Percentiles rank a stretch among this genome's conserved stretches.
phyloP scores from a whole-genome alignment of 1,140 invertebrate species.

The Drosophila lowei region DNA sequence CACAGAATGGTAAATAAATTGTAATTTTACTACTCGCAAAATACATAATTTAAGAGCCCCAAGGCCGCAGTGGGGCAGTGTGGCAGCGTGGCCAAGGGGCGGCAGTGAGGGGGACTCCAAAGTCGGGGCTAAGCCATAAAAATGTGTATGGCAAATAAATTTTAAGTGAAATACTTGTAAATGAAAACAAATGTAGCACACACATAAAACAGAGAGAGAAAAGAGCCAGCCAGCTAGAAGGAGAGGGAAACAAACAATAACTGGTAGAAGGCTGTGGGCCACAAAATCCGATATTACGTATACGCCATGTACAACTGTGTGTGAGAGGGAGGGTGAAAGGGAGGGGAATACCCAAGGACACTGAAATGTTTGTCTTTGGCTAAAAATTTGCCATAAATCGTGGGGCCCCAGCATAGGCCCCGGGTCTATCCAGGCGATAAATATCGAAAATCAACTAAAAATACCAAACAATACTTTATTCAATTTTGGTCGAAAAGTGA shows the following conservation, averaged over 20 bases:
- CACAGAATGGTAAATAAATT: conserved; percentile 64
- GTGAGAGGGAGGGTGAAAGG: background rate
- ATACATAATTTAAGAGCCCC: conserved; percentile 64
- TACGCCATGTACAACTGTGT: conserved; percentile 46
- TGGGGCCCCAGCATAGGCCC: no score
- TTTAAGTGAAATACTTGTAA: conserved; percentile 81
- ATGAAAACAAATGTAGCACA: conserved; percentile 78
- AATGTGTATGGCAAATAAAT: conserved; percentile 75
- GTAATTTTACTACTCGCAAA: conserved; percentile 66
- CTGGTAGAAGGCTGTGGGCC: conserved; percentile 36
- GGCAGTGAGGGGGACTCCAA: conserved; percentile 23
- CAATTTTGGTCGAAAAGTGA: conserved; percentile 45
- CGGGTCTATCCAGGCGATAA: conserved; percentile 32
- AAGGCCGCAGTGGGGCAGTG: background rate
- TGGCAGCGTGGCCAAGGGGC: no score
- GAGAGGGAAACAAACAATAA: conserved; percentile 38
- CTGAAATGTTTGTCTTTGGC: conserved; percentile 48
- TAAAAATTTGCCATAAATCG: conserved; percentile 62
- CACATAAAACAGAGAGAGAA: conserved; percentile 20
- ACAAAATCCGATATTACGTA: conserved; percentile 70
- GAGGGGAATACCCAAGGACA: conserved; percentile 50
- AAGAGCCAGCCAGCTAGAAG: background rate
- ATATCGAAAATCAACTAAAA: conserved; percentile 61
- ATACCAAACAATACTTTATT: conserved; percentile 43
- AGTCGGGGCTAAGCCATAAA: conserved; percentile 71